Base-by-base conservation (phyloP, 2,797 vertebrate species). In the Sebastes flavidus region DNA sequence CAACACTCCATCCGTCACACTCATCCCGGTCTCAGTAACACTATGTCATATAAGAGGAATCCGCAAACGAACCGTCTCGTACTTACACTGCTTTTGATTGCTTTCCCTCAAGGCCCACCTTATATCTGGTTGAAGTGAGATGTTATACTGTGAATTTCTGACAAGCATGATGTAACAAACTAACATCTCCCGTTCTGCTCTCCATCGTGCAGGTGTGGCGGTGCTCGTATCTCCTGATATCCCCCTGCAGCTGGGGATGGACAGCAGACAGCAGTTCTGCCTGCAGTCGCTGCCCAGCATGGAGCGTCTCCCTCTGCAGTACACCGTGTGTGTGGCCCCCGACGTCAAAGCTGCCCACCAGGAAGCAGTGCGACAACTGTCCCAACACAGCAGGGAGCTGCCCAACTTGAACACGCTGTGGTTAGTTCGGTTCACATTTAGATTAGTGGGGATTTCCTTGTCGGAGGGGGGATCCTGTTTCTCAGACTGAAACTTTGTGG, bases 261-360 rank as follows among this genome's bases (percentile, higher is more conserved):
- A 98, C 78, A 96, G 94, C 83, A 86, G 94, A 5, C 88, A 91
- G 79, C 96, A 96, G 13, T 97, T 97, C 92, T 98, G 97, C 92
- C 94, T 98, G 83, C 96, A 96, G 87, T 96, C 95, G 0, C 91
- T 92, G 1, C 89, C 91, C 11, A 96, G 95, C 18, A 88, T 93
- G 69, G 91, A 95, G 18, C 94, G 80, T 1, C 84, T 89, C 22
- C 92, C 96, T 8, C 92, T 98, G 73, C 95, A 92, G 69, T 98
- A 98, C 92, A 96, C 88, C 0, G 95, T 98, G 84, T 98, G 97
- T 3, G 87, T 96, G 87, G 96, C 96, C 69, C 83, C 89, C 0
- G 91, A 96, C 2, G 82, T 97, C 16, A 95, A 84, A 16, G 87
- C 95, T 0, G 96, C 96, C 13, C 96, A 95, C 66, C 96, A 89